phyloP scores from a whole-genome alignment of 2,888 invertebrate species.

The Ametastegia equiseti region DNA sequence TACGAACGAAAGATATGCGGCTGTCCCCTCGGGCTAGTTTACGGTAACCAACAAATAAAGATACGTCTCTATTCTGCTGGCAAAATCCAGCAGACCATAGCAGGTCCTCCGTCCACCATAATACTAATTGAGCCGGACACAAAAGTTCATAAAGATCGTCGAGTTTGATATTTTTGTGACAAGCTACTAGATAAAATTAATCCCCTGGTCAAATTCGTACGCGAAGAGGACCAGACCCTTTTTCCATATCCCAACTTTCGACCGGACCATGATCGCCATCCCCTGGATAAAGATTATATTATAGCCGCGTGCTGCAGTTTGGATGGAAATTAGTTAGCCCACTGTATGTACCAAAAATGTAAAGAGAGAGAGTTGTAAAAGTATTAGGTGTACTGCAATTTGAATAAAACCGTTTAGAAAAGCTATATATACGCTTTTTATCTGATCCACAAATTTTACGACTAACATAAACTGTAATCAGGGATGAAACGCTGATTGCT shows the following conservation, averaged over 20 bases:
- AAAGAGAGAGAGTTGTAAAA: neutral
- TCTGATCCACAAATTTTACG: neutral
- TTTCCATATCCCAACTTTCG: too few relatives aligned
- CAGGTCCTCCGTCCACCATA: constrained; percentile 17
- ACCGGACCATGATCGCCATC: neutral
- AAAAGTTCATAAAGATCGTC: constrained; percentile 50
- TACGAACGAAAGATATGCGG: constrained; percentile 28
- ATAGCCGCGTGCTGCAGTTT: constrained; percentile 13
- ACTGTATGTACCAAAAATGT: neutral
- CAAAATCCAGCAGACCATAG: neutral
- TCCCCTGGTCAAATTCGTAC: constrained; percentile 16
- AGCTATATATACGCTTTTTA: neutral
- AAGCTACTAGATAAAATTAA: constrained; percentile 33
- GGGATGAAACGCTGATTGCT: neutral
- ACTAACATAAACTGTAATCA: neutral
- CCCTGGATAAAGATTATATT: constrained; percentile 19
- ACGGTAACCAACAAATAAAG: constrained; percentile 44
- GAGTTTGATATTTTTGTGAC: constrained; percentile 46
- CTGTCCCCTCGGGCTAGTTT: constrained; percentile 46
- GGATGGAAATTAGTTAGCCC: constrained; percentile 16
- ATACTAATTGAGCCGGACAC: constrained; percentile 49
- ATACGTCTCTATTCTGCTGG: constrained; percentile 14
- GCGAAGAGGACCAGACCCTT: neutral
- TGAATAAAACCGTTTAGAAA: neutral
- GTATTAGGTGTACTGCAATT: neutral